Base-by-base conservation (phyloP, 2,113 vertebrate species). In the Oplegnathus fasciatus region DNA sequence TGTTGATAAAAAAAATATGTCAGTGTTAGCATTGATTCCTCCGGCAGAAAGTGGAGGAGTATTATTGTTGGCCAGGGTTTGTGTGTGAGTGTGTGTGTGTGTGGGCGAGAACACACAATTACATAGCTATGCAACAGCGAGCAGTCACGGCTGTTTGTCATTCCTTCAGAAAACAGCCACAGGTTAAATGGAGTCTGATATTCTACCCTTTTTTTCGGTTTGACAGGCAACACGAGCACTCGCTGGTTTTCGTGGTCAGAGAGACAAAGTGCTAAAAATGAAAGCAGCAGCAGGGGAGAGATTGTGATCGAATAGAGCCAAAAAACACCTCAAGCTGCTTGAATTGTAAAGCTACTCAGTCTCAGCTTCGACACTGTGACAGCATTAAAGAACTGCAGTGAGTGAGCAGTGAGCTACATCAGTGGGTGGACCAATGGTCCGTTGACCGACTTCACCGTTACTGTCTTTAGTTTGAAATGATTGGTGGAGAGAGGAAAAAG, bases 51-150 rank as follows among this genome's bases (percentile, higher is more conserved):
- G 76, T 70, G 70, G 73, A 83, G 86, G 80, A 76, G 44, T 78
- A 78, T 88, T 91, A 86, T 86, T 86, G 84, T 85, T 89, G 86
- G 83, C 82, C 40, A 46, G 22, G 20, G 50, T 64, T 42, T 81
- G 14, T 73, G 34, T 72, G 48, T 84, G 67, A 72, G 64, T 71
- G 52, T 55, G 58, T 69, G 73, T 42, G 72, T 76, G 68, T 76
- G 91, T 79, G 78, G 58, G 89, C 64, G 80, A 79, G 54, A 75
- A 77, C 80, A 87, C 80, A 80, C 44, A 71, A 68, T 78, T 46
- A n/a, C 75, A 81, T 86, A 85, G 73, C 84, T 88, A 86, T 50
- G 84, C 86, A 91, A 90, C 88, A 86, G 84, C 9, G 5, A 86
- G 64, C 54, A 81, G 79, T 88, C 73, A 83, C 1, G 64, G 75